Evolutionary conservation across 1,140 invertebrate species (phyloP), one percentile per base, ranked within the genome.

Genomic region (Drosophila bocki): DNA sequence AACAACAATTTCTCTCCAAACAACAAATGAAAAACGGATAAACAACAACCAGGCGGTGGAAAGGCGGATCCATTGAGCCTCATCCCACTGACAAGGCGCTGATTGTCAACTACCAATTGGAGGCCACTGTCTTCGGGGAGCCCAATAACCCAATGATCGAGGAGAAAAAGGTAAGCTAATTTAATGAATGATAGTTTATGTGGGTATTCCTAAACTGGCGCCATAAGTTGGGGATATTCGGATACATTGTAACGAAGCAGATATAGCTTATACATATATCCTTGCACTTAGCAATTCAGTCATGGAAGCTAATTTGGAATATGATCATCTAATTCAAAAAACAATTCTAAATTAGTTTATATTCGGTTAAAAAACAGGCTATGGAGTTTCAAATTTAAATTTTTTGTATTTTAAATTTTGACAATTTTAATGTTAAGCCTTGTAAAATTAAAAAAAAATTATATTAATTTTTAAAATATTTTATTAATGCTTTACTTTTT

Each of bases 1-100:
- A 79, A 79, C 75, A 67, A 68, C 51, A 68, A 61, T 33, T 78
- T 47, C 42, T 33, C 53, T 69, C 65, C 42, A 62, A 47, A 78
- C 59, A 37, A 39, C 33, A 22, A 44, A 45, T 47, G 37, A 3
- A 35, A 50, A 50, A 51, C 32, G 13, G 22, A 47, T 19, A 39
- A 65, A 65, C 64, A 50, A 69, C 62, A 33, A 61, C n/a, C 45
- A 97, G 96, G 80, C 96, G 96, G 93, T 95, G 97, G 45, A 96
- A 96, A 94, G 96, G 96, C 54, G 97, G 97, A 9, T 95, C 95
- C 50, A 95, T 98, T 71, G 97, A 98, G 94, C 97, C 97, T 7
- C 98, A 98, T 94, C 97, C 98, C 17, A 97, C 96, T 60, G 96
- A 98, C 91, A 97, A 97, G 91, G 97, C 97, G 41, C 92, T 98